Percentiles rank a stretch among this genome's conserved stretches.
phyloP scores from a whole-genome alignment of 2,888 invertebrate genomes.

The Sialis lutaria region DNA sequence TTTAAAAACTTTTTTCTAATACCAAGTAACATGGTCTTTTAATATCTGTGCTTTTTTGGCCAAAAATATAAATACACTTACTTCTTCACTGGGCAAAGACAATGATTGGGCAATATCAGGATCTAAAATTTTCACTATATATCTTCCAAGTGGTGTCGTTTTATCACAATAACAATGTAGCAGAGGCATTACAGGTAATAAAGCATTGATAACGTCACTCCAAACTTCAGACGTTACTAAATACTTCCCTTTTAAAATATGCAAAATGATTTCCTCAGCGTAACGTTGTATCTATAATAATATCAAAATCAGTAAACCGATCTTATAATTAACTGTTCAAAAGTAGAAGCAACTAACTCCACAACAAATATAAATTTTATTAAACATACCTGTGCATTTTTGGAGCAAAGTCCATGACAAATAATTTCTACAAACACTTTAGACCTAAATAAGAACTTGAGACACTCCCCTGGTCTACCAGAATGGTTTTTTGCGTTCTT shows the following conservation, averaged over 20 bases:
- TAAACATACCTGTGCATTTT: constrained; percentile 21
- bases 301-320: constrained; percentile 4
- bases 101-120: constrained; percentile 40
- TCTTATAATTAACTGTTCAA: neutral
- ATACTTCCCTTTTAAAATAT: constrained; percentile 43
- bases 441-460: constrained; percentile 35
- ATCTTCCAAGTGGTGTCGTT: constrained; percentile 34
- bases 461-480: constrained; percentile 28
- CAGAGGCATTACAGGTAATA: constrained; percentile 40
- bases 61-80: constrained; percentile 15
- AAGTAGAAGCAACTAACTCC: neutral
- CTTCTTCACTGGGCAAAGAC: constrained; percentile 35
- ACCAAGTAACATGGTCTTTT: neutral
- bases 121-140: constrained; percentile 43
- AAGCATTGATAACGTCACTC: constrained; percentile 37
- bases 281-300: constrained; percentile 33
- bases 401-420: constrained; percentile 37
- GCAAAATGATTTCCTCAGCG: constrained; percentile 41
- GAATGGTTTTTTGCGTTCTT: constrained; percentile 15
- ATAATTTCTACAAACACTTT: constrained; percentile 43
- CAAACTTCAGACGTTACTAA: constrained; percentile 42
- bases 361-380: constrained; percentile 1
- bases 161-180: constrained; percentile 38
- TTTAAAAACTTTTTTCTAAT: neutral
- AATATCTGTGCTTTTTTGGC: too few species aligned